phyloP scores from a whole-genome alignment of 2,797 vertebrate species.

The Lepilemur ruficaudatus region DNA sequence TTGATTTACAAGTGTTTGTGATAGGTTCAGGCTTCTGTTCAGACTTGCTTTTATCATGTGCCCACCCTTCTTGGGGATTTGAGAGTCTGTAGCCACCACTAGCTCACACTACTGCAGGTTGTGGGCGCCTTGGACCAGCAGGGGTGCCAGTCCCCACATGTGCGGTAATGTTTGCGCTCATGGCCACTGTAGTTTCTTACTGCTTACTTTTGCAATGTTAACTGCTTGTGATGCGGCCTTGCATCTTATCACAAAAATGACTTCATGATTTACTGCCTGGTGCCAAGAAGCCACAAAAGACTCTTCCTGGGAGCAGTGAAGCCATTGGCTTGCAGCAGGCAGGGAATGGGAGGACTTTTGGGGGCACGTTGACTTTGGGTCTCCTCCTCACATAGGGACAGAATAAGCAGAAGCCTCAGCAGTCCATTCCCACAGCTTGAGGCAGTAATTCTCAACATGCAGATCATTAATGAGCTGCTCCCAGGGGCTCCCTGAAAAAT shows the following conservation, averaged over 20 bases:
- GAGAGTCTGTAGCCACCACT: not conserved
- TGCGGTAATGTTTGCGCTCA: accelerated
- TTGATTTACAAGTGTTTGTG: not conserved
- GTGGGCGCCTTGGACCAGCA: not conserved
- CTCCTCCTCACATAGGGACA: not conserved
- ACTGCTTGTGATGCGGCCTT: not conserved
- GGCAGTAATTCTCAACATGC: not conserved
- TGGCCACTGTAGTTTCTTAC: not conserved
- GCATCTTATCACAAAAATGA: not conserved
- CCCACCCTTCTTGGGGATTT: not conserved
- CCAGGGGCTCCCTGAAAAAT: not conserved
- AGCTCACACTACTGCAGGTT: not conserved
- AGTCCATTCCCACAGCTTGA: not conserved
- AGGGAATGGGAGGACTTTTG: not conserved
- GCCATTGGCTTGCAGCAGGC: not conserved
- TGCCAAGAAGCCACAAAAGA: not conserved
- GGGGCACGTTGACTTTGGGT: accelerated
- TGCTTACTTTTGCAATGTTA: not conserved
- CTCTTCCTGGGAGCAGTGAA: not conserved
- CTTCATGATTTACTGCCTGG: not conserved
- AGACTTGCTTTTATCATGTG: not conserved
- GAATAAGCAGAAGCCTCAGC: not conserved
- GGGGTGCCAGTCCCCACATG: not conserved
- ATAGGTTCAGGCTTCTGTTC: not conserved
- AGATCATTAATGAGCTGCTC: not conserved